Evolutionary conservation across 2,113 vertebrate genomes (phyloP).

Genomic region (Pseudopipra pipra): DNA sequence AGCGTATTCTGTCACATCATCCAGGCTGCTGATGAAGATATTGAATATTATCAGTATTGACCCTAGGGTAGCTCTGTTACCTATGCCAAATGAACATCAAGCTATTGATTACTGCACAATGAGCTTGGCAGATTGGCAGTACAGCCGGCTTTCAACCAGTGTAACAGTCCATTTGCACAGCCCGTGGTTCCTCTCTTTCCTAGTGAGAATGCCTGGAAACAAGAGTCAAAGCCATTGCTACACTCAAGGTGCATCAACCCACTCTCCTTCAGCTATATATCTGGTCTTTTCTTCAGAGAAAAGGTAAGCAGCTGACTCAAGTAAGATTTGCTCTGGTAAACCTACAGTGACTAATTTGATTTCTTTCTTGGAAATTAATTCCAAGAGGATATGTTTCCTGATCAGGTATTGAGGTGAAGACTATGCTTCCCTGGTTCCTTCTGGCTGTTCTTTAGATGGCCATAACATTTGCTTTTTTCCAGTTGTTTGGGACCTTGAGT

Average conservation of each 20-base stretch:
- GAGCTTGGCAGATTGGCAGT: constrained; percentile 21
- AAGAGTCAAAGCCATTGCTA: background rate
- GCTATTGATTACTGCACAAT: constrained; percentile 12
- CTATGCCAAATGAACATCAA: constrained; percentile 41
- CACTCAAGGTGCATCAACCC: background rate
- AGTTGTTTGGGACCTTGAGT: rapidly evolving
- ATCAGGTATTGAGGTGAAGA: background rate
- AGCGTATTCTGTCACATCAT: background rate
- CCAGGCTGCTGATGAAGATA: constrained; percentile 6
- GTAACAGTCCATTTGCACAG: background rate
- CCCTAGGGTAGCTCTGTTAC: background rate
- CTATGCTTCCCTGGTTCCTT: background rate
- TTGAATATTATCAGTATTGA: constrained; percentile 14
- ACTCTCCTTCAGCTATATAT: background rate
- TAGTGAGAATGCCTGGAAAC: background rate
- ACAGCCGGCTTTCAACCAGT: background rate
- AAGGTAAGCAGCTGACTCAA: background rate
- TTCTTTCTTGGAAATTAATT: background rate
- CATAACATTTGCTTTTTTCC: background rate
- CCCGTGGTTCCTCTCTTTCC: background rate
- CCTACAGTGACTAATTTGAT: background rate
- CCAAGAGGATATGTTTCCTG: background rate
- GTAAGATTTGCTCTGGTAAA: background rate
- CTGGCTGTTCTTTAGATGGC: background rate
- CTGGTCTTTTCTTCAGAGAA: background rate